Base-by-base conservation (phyloP, 2,113 vertebrate genomes). In the Varanus salvator region DNA sequence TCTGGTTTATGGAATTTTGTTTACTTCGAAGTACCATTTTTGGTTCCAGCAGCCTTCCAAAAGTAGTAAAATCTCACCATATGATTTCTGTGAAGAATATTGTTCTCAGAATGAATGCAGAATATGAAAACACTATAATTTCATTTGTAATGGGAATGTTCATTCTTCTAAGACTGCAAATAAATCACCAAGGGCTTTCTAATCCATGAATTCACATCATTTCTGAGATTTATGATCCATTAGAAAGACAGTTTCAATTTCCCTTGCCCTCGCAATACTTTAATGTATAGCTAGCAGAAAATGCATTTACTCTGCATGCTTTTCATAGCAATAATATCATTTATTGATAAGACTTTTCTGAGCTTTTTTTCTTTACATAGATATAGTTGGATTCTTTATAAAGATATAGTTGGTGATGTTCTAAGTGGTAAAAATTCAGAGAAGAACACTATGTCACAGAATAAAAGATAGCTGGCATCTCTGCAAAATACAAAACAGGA, bases 201-300 rank as follows among this genome's bases (percentile, higher is more conserved):
- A 97, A 97, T 96, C 95, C 95, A 97, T 96, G 93, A 97, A 96
- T 96, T 96, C 96, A 97, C 96, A 97, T 96, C 14, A 96, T 97
- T 97, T 96, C 60, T 89, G 94, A 96, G 95, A 97, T 96, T 95
- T 95, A 97, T 94, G 92, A 92, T 89, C 93, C 94, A 97, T 97
- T 97, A 96, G 93, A 97, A 96, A 97, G 95, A 96, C 92, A 96
- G 94, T 97, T 97, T 96, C 96, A 96, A 96, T 97, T 96, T 96
- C 94, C 93, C 80, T 93, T 95, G 92, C 80, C 91, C 93, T 97
- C 94, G 93, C 90, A 92, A 95, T 90, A 91, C 93, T 93, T 95
- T 96, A 96, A 96, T 84, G 84, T 92, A 95, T 80, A 94, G 87
- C 84, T 95, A 91, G 50, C 85, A 93, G 91, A 96, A 97, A 97